phyloP scores from a whole-genome alignment of 2,113 vertebrate species.

The Diphyllodes magnificus region DNA sequence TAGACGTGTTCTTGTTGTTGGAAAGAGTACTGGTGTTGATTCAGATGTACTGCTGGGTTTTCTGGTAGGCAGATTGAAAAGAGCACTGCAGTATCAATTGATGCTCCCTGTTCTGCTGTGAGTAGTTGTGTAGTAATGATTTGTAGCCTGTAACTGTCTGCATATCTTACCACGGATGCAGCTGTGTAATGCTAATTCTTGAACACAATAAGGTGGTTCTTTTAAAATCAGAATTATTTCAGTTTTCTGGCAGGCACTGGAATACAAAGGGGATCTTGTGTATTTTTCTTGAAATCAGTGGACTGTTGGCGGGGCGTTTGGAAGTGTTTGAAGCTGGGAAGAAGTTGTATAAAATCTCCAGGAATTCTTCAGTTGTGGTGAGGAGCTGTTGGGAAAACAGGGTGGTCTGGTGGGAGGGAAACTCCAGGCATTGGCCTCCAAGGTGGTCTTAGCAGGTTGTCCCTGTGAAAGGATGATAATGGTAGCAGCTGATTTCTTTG shows the following conservation, averaged over 20 bases:
- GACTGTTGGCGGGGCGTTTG: not conserved
- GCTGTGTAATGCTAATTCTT: not conserved
- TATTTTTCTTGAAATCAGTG: not conserved
- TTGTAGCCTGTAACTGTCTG: not conserved
- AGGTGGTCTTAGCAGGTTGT: fast-evolving
- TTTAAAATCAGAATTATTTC: not conserved
- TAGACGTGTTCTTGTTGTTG: not conserved
- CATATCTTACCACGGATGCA: not conserved
- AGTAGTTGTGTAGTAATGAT: not conserved
- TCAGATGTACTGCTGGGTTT: not conserved
- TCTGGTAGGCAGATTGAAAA: not conserved
- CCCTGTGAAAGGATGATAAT: not conserved
- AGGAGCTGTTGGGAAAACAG: not conserved
- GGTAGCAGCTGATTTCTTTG: not conserved
- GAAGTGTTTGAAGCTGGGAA: not conserved
- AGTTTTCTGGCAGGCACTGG: not conserved
- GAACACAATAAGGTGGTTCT: not conserved
- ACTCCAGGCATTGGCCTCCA: not conserved
- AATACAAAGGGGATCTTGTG: not conserved
- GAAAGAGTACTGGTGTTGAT: not conserved
- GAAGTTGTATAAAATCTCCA: not conserved
- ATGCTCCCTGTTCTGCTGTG: not conserved
- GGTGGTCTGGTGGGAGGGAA: not conserved
- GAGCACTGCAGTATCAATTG: fast-evolving
- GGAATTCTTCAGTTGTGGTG: not conserved